Evolutionary conservation across 1,140 invertebrate species (phyloP), one percentile per base, ranked within the genome.

Genomic region (Drosophila murphyi): DNA sequence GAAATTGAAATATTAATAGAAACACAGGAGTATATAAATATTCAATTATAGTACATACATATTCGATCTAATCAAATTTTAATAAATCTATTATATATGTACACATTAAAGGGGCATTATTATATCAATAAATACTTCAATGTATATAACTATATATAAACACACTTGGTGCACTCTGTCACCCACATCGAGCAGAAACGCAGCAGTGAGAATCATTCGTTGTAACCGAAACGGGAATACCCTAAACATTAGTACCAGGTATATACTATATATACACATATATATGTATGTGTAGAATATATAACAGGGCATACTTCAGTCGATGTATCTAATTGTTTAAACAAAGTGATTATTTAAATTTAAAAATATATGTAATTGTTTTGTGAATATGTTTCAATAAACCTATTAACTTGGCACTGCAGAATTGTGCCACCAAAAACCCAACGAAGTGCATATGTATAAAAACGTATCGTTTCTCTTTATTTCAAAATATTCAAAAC

Each of bases 331-430:
- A 60, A 63, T 45, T 77, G 67, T 83, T 79, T 76, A 78, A 79
- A 68, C 73, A 86, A 72, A 80, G 83, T 87, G 77, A 85, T 83
- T 89, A 85, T 70, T 85, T 74, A 61, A 75, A 70, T 73, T 83
- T 78, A 69, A 83, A 69, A 83, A 69, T 70, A 63, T 68, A 74
- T 80, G 60, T 76, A 89, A 85, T 71, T 85, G 80, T 74, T 67
- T 83, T 88, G 85, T 83, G 85, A 65, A 82, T 78, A 82, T 78
- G 73, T 73, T 80, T 59, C 62, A 89, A 88, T 88, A 88, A 89
- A 81, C 64, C 85, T 72, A 43, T 32, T 29, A 76, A 51, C 35
- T 54, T 64, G 50, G 67, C 80, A 64, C 80, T 74, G 72, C 79
- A 76, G 77, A 73, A 72, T 62, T 71, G 83, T 74, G 83, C 76